phyloP scores from a whole-genome alignment of 2,888 invertebrate species.

The Conomelus anceps region DNA sequence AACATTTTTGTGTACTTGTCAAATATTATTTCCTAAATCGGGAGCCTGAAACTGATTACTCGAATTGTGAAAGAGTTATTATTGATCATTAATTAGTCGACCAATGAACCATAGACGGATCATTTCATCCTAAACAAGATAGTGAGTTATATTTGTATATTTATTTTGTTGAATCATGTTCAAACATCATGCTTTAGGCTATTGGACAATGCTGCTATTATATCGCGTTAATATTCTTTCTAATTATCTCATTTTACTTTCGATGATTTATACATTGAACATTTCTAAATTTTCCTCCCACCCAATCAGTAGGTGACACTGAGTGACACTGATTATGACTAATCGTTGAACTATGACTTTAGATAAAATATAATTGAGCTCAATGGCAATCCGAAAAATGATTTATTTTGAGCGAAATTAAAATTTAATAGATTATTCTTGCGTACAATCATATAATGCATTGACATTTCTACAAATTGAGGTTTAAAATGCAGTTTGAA shows the following conservation, averaged over 20 bases:
- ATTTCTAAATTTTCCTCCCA: not conserved
- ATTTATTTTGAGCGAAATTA: not conserved
- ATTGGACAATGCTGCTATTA: not conserved
- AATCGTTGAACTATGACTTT: not conserved
- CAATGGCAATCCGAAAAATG: not conserved
- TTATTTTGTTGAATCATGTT: not conserved
- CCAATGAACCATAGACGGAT: not conserved
- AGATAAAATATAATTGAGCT: not conserved
- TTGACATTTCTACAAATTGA: not conserved
- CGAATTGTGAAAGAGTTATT: not conserved
- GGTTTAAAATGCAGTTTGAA: not conserved
- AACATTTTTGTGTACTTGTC: not conserved
- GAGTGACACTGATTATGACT: not conserved
- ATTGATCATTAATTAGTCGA: not conserved
- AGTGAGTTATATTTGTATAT: not conserved
- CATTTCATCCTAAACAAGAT: not conserved
- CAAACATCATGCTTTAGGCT: not conserved
- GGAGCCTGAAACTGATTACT: not conserved
- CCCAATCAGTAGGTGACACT: not conserved
- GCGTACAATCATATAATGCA: too few relatives aligned
- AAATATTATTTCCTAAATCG: not conserved
- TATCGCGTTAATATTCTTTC: not conserved
- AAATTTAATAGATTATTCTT: too few relatives aligned
- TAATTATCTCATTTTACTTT: not conserved
- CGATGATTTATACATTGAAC: not conserved